Conservation (phyloP, 1,140 invertebrate genomes). For the Cydia amplana region DNA sequence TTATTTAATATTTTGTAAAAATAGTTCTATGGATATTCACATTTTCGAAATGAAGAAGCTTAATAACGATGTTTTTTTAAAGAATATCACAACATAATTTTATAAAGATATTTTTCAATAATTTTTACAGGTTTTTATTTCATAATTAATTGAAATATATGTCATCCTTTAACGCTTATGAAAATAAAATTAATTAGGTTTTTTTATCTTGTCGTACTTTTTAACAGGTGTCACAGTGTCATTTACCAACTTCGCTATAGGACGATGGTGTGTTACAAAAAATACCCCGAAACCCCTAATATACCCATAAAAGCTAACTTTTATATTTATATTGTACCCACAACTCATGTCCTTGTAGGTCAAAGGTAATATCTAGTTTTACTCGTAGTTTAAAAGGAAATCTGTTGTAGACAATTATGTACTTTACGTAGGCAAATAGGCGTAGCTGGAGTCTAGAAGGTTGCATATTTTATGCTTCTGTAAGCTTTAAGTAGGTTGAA, state of each 20-base stretch:
- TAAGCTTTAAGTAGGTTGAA: slow-evolving; percentile 21
- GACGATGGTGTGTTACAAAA: slow-evolving; percentile 64
- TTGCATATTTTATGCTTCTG: slow-evolving; percentile 20
- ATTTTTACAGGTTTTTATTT: too few relatives aligned
- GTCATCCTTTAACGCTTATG: too few relatives aligned
- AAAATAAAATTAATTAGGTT: not conserved
- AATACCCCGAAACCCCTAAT: slow-evolving; percentile 29
- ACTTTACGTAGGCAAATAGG: not conserved
- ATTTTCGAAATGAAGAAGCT: too few relatives aligned
- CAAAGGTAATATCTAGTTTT: slow-evolving; percentile 9
- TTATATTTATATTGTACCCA: not conserved
- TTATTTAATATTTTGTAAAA: not conserved
- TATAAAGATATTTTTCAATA: too few relatives aligned
- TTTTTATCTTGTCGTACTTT: slow-evolving; percentile 22
- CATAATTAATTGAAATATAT: too few relatives aligned
- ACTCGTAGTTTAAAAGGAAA: slow-evolving; percentile 12
- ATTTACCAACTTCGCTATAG: slow-evolving; percentile 61
- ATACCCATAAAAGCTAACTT: not conserved
- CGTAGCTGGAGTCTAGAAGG: slow-evolving; percentile 4
- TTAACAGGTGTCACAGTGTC: slow-evolving; percentile 63
- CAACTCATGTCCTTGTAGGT: slow-evolving; percentile 23
- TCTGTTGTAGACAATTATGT: not conserved
- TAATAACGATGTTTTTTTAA: too few relatives aligned
- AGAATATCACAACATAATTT: too few relatives aligned
- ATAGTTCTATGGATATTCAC: too few relatives aligned